Percentiles rank a stretch among this genome's conserved stretches.
Evolutionary conservation across 1,140 invertebrate species (phyloP).

Genomic region (Protaetia brevitarsis): DNA sequence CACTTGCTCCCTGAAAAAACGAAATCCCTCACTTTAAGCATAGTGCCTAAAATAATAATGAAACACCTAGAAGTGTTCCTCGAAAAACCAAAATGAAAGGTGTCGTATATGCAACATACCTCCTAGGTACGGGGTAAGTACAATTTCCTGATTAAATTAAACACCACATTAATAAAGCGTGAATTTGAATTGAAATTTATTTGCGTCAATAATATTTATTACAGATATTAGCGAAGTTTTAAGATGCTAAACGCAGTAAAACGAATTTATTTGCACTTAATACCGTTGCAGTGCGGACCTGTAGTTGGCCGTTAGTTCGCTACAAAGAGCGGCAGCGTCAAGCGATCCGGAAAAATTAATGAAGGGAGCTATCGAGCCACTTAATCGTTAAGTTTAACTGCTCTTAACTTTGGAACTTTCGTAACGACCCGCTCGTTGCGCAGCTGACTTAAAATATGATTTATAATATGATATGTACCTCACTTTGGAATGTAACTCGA

Average conservation of each 20-base stretch:
- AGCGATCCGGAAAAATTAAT: slow-evolving; percentile 8
- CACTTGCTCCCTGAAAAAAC: too few species aligned
- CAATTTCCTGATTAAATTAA: too few species aligned
- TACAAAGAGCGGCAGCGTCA: not conserved
- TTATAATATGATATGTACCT: not conserved
- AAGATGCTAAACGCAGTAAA: not conserved
- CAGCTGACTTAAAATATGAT: not conserved
- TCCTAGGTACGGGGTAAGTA: too few species aligned
- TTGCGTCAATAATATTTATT: too few species aligned
- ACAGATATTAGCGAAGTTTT: not conserved
- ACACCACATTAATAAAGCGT: too few species aligned
- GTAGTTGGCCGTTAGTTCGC: slow-evolving; percentile 5
- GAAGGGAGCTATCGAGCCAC: slow-evolving; percentile 9
- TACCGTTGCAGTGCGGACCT: not conserved
- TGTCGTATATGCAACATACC: too few species aligned
- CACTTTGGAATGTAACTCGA: not conserved
- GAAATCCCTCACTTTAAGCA: too few species aligned
- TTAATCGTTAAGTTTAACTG: slow-evolving; percentile 17
- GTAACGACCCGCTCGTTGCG: not conserved
- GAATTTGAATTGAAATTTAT: too few species aligned
- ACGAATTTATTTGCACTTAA: not conserved
- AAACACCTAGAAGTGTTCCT: too few species aligned
- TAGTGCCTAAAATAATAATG: too few species aligned
- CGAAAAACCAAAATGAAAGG: too few species aligned
- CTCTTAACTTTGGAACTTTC: not conserved